Percentiles rank a stretch among this genome's conserved stretches.
These are phyloP conservation scores for Tenthredo livida DNA, from an alignment of 2,888 invertebrate genomes.

Conservation along the genomic window DNA sequence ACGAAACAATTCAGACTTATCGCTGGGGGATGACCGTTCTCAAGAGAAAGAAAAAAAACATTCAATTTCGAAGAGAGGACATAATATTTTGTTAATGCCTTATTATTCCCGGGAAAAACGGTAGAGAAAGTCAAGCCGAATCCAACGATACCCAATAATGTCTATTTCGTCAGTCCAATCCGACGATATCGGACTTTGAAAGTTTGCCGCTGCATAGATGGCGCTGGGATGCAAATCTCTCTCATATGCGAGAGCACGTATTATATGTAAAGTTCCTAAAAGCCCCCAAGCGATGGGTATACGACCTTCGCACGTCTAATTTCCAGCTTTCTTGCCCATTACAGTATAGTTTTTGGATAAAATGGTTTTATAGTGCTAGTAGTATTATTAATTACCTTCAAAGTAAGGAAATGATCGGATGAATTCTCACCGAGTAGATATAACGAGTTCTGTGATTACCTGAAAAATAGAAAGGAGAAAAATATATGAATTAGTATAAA, in stretches of 20 bases:
- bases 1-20: not conserved
- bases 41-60: not conserved
- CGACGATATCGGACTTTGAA: not conserved
- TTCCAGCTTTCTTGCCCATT: not conserved
- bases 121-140: not conserved
- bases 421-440: not conserved
- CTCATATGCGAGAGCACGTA: not conserved
- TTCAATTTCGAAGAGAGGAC: not conserved
- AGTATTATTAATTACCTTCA: slow-evolving; percentile 4
- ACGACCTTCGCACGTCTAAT: not conserved
- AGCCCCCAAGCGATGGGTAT: not conserved
- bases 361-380: not conserved
- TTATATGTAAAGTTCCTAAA: not conserved
- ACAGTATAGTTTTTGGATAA: not conserved
- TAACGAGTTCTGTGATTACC: slow-evolving; percentile 13
- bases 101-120: not conserved
- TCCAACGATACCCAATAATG: slow-evolving; percentile 5
- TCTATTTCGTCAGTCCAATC: not conserved
- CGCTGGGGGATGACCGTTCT: not conserved
- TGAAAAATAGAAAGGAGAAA: not conserved
- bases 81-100: not conserved
- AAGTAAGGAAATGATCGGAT: not conserved
- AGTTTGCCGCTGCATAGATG: not conserved
- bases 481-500: not conserved
- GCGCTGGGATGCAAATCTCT: not conserved